Conservation (phyloP, 2,797 vertebrate species). For the Melanotaenia parkinsoni region DNA sequence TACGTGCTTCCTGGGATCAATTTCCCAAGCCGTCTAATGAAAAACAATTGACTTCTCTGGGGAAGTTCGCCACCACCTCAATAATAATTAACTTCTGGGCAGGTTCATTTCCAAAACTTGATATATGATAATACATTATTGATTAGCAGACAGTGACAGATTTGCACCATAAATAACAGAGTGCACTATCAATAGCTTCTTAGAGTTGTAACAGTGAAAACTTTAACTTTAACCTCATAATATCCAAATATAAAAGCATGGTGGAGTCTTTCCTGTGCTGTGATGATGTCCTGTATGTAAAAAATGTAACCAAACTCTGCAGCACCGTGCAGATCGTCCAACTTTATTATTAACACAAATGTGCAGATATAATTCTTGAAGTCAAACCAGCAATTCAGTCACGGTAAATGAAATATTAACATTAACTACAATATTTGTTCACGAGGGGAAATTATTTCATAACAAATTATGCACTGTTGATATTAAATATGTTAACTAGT, state of each 20-base stretch:
- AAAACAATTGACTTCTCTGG: slow-evolving; percentile 60
- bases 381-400: not conserved
- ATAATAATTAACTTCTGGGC: slow-evolving; percentile 69
- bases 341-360: not conserved
- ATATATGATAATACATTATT: slow-evolving; percentile 82
- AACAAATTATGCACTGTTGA: not conserved
- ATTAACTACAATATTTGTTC: not conserved
- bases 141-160: slow-evolving; percentile 71
- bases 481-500: slow-evolving; percentile 9
- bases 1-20: slow-evolving; percentile 51
- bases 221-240: not conserved
- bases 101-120: slow-evolving; percentile 76
- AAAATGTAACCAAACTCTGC: not conserved
- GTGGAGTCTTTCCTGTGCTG: not conserved
- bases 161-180: slow-evolving; percentile 68
- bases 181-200: slow-evolving; percentile 63
- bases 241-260: not conserved
- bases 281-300: not conserved
- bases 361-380: not conserved
- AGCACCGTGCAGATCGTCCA: not conserved
- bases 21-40: slow-evolving; percentile 54
- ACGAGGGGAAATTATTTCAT: not conserved
- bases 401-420: not conserved
- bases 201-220: slow-evolving; percentile 29
- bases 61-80: slow-evolving; percentile 50